Percentiles rank a stretch among this genome's conserved stretches.
These are phyloP conservation scores for Avahi laniger DNA, from an alignment of 2,797 vertebrate genomes.

Conservation along the genomic window DNA sequence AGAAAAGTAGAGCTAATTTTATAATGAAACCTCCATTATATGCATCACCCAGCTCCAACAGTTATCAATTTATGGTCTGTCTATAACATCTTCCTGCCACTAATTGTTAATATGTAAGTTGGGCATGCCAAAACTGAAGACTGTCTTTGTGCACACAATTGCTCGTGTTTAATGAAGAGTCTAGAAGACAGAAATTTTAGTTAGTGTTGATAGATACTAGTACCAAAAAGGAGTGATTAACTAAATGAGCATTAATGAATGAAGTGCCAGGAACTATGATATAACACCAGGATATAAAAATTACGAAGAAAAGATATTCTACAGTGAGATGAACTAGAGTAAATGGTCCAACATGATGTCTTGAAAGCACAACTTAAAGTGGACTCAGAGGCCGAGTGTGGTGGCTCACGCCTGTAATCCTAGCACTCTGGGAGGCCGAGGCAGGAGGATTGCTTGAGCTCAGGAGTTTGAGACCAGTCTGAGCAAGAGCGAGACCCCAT, in stretches of 20 bases:
- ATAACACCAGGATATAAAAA: background rate
- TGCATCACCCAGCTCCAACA: background rate
- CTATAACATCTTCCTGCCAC: background rate
- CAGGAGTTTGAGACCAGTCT: too few relatives aligned
- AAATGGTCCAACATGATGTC: background rate
- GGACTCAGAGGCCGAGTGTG: background rate
- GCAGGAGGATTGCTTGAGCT: too few relatives aligned
- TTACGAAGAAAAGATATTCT: background rate
- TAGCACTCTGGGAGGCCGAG: too few relatives aligned
- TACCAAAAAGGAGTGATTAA: background rate
- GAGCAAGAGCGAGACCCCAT: too few relatives aligned
- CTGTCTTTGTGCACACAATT: background rate
- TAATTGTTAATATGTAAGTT: background rate
- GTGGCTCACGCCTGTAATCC: too few relatives aligned
- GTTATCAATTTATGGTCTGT: background rate
- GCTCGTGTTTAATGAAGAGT: background rate
- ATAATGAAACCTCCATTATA: background rate
- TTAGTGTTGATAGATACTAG: background rate
- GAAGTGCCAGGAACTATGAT: background rate
- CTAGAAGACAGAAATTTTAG: conserved; percentile 4
- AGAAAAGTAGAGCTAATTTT: background rate
- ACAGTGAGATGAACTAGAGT: background rate
- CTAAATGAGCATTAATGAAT: background rate
- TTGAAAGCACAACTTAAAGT: background rate
- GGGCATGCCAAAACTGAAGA: background rate